Base-by-base conservation (phyloP, 2,888 invertebrate genomes). In the Eristalis arbustorum region DNA sequence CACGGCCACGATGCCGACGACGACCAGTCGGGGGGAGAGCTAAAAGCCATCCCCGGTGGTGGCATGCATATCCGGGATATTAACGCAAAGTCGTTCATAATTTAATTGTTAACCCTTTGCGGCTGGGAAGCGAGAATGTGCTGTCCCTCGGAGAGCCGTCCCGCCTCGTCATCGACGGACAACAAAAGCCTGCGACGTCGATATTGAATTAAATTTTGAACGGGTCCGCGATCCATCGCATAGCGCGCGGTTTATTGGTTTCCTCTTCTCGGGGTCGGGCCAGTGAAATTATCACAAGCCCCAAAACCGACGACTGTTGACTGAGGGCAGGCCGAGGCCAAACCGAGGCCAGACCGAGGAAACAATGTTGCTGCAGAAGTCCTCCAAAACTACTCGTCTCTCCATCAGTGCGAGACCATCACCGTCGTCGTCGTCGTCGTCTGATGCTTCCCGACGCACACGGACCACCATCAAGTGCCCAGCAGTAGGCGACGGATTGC, bases 21-120 rank as follows among this genome's bases (percentile, higher is more conserved):
- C 18, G 18, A 18, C 49, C 40, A 42, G 14, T 42, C n/a, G 42
- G 34, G 13, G 56, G 40, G 66, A 67, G 64, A 73, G 82, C 73
- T 59, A 82, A 85, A 77, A 85, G 67, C 72, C 72, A 74, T 59
- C 25, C 25, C 37, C 64, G 57, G 56, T 18, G 67, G 34, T 40
- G 49, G 64, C 64, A 34, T 82, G 37, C 83, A 62, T 73, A 62
- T 61, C 3, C 59, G 68, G 66, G 75, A 83, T 83, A 87, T 83
- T 83, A 83, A 87, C 79, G 83, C 83, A 87, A 87, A 83, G 78
- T 87, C 72, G 87, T 49, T 83, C 75, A 83, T 87, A 87, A 87
- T 87, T 87, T 87, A 87, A 87, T 87, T 87, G 83, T 83, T 87
- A 82, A 71, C 83, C 78, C 87, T 87, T 78, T 87, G 85, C 74